A percentile compares a stretch with the other conserved stretches of the same genome.
These are phyloP conservation scores for Avahi laniger DNA, from an alignment of 2,797 vertebrate species.

Conservation along the genomic window DNA sequence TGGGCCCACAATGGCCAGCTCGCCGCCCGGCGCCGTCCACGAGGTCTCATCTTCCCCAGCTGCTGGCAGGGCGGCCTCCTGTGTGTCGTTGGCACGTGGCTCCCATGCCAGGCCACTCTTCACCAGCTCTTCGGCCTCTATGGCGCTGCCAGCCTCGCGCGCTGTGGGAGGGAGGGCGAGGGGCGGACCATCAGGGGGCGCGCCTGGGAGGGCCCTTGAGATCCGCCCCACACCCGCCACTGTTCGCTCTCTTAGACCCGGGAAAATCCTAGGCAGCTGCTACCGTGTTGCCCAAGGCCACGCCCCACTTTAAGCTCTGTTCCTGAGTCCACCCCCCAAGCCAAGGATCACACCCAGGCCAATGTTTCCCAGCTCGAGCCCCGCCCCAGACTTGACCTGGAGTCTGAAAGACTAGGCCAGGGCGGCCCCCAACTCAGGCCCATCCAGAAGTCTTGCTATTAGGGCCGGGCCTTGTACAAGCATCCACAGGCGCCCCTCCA, in stretches of 20 bases:
- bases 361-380: not conserved
- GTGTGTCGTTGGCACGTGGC: slow-evolving; percentile 56
- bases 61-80: not conserved
- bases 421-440: not conserved
- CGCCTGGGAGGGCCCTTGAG: rapidly evolving
- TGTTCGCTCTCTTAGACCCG: not conserved
- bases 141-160: slow-evolving; percentile 43
- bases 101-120: slow-evolving; percentile 32
- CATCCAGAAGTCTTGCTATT: not conserved
- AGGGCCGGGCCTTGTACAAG: not conserved
- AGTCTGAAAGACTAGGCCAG: not conserved
- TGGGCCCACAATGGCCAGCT: not conserved
- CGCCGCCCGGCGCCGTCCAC: not conserved
- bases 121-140: slow-evolving; percentile 18
- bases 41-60: not conserved
- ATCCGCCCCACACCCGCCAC: not conserved
- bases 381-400: not conserved
- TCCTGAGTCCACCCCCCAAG: not conserved
- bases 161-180: slow-evolving; percentile 28
- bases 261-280: not conserved
- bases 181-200: not conserved
- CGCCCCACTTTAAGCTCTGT: not conserved
- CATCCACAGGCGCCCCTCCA: not conserved
- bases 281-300: not conserved
- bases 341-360: not conserved